These are phyloP conservation scores for Actenoides lindsayi DNA, from an alignment of 2,113 vertebrate genomes.

Conservation along the genomic window DNA sequence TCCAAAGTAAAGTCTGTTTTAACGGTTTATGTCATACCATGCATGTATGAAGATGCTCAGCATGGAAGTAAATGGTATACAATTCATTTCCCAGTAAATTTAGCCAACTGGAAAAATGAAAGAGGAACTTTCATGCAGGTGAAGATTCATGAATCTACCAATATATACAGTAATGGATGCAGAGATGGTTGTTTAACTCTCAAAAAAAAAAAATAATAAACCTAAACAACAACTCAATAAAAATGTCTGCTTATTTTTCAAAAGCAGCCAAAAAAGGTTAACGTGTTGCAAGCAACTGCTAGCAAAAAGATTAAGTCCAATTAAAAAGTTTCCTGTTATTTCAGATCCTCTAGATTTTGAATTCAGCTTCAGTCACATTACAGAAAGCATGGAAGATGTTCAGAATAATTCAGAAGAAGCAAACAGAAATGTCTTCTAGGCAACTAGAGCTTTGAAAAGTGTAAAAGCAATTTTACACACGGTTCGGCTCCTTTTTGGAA, in stretches of 20 bases:
- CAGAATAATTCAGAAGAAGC: background rate
- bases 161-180: background rate
- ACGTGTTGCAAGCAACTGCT: background rate
- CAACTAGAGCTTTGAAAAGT: background rate
- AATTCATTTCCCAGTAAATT: background rate
- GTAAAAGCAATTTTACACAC: background rate
- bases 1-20: background rate
- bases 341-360: background rate
- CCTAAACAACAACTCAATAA: background rate
- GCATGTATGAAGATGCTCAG: background rate
- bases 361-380: background rate
- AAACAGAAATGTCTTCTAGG: background rate
- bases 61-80: background rate
- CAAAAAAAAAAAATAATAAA: too few relatives aligned
- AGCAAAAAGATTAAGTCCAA: background rate
- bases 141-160: background rate
- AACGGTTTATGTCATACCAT: background rate
- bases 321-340: background rate
- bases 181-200: background rate
- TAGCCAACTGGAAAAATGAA: background rate
- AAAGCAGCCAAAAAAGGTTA: background rate
- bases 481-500: background rate
- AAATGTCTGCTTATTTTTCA: background rate
- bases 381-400: background rate
- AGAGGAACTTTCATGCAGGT: background rate